phyloP scores from a whole-genome alignment of 2,113 vertebrate species.

The Aix galericulata region DNA sequence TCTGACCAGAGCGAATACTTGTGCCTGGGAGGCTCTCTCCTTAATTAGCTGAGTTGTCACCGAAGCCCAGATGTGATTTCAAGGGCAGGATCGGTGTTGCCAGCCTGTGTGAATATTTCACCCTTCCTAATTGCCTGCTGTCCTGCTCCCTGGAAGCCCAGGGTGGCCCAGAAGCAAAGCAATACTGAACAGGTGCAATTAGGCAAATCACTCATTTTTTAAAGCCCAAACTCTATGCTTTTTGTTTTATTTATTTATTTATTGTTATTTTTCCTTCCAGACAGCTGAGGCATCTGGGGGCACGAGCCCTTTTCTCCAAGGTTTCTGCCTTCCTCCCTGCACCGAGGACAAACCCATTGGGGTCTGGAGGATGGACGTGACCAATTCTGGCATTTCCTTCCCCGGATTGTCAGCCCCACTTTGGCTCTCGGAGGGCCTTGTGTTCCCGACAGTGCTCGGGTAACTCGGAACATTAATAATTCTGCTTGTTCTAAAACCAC shows the following conservation, averaged over 20 bases:
- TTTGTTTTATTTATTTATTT: too few species aligned
- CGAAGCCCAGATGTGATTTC: background rate
- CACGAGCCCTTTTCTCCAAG: background rate
- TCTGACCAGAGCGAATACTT: background rate
- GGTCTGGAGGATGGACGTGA: background rate
- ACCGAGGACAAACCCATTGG: background rate
- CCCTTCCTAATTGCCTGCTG: background rate
- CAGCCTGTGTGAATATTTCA: background rate
- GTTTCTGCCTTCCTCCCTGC: background rate
- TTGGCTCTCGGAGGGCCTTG: background rate
- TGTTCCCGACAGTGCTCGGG: background rate
- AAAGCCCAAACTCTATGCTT: background rate
- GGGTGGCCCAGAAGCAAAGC: background rate
- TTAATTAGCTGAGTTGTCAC: conserved; percentile 12
- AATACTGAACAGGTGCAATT: background rate
- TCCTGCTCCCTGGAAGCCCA: background rate
- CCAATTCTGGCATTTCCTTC: background rate
- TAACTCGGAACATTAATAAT: conserved; percentile 70
- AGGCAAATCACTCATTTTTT: background rate
- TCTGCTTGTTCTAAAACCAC: conserved; percentile 62
- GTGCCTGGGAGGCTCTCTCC: background rate
- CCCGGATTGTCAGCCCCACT: background rate
- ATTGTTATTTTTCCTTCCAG: background rate
- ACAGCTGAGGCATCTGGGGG: background rate
- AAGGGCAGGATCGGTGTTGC: background rate